Evolutionary conservation across 1,140 invertebrate species (phyloP), one percentile per base, ranked within the genome.

Genomic region (Daktulosphaira vitifoliae): DNA sequence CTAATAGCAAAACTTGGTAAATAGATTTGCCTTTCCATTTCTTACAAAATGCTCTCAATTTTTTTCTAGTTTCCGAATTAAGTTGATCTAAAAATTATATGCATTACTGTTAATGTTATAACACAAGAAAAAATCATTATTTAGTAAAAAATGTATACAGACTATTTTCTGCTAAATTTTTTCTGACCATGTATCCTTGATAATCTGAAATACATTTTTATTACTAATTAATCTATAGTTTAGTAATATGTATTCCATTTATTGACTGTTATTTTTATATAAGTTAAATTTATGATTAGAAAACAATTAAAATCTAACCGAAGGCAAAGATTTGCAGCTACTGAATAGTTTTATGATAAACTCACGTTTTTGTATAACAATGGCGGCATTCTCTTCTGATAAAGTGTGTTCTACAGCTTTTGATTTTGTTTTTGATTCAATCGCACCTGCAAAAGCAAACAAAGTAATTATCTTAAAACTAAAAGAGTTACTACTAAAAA

Each of bases 21-120:
- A 92, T 81, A 51, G 84, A 85, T 72, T 84, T 83, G 68, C 80
- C 81, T 71, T 84, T 86, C 89, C 89, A 92, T 74, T 84, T 88
- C 70, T 80, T 81, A 68, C 80, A 82, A 74, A 81, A 90, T 52
- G 81, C 79, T 68, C 81, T 81, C 46, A 91, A 81, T 72, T 89
- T 86, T 23, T 82, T 76, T 9, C 81, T 81, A 23, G 85, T 88
- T 59, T 83, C 82, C 71, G 81, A 79, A 71, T 85, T 81, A 51
- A 86, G 75, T 69, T 84, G 76, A n/a, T 78, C 82, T 72, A 81
- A 80, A 2, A 46, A 39, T 65, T n/a, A n/a, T n/a, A n/a, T n/a
- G n/a, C n/a, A n/a, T n/a, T n/a, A n/a, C n/a, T n/a, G n/a, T n/a
- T n/a, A n/a, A n/a, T n/a, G n/a, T n/a, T n/a, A n/a, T n/a, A n/a